phyloP scores from a whole-genome alignment of 2,888 invertebrate species.

The Pseudococcus jackbeardsleyi region DNA sequence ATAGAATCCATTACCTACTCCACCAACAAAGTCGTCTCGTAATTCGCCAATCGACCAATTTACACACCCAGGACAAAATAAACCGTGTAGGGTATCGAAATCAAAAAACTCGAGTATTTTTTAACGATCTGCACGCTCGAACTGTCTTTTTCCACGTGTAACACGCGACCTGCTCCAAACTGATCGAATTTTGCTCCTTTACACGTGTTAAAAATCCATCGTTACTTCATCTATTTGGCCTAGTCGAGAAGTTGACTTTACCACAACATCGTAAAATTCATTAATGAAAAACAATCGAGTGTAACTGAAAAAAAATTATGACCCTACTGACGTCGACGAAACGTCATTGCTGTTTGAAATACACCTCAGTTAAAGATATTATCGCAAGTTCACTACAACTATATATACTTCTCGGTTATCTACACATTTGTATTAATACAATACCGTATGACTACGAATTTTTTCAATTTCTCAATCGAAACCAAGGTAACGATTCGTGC shows the following conservation, averaged over 20 bases:
- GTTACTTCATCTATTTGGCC: background rate
- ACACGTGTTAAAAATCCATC: background rate
- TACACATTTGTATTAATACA: background rate
- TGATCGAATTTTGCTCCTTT: background rate
- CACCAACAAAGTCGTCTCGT: background rate
- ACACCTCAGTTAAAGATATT: background rate
- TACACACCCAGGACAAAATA: background rate
- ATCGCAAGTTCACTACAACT: background rate
- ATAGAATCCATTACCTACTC: background rate
- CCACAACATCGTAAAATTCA: background rate
- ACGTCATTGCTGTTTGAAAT: background rate
- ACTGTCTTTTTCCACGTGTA: background rate
- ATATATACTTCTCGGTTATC: background rate
- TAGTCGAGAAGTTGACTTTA: background rate
- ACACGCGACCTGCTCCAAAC: background rate
- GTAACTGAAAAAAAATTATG: background rate
- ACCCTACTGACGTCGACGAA: background rate
- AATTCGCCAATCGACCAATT: background rate
- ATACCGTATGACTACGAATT: background rate
- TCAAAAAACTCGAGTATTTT: background rate
- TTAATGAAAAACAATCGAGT: background rate
- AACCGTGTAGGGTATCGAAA: background rate
- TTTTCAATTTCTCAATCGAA: slow-evolving; percentile 45
- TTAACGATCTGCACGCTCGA: background rate
- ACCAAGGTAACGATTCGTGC: slow-evolving; percentile 40